Percentiles rank a stretch among this genome's conserved stretches.
These are phyloP conservation scores for Syncerus caffer DNA, from an alignment of 2,797 vertebrate genomes.

Conservation along the genomic window DNA sequence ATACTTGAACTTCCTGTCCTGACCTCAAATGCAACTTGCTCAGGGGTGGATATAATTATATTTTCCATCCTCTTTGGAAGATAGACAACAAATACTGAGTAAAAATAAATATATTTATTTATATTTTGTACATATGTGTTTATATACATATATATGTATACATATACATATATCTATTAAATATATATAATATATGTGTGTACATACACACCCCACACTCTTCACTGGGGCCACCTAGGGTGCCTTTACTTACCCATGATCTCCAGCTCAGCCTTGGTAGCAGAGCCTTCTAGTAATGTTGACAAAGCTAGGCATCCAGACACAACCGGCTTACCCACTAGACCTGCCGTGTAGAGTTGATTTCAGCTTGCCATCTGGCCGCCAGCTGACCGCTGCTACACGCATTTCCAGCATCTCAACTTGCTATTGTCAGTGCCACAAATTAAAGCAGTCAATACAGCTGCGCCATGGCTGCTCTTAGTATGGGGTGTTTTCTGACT, in stretches of 20 bases:
- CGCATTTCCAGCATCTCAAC: conserved; percentile 36
- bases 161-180: background rate
- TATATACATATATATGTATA: background rate
- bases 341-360: background rate
- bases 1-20: background rate
- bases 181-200: background rate
- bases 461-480: background rate
- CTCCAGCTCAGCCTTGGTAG: background rate
- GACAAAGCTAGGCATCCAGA: conserved; percentile 1
- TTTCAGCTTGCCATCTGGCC: conserved; percentile 57
- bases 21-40: conserved; percentile 12
- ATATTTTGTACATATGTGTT: background rate
- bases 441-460: conserved; percentile 35
- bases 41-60: background rate
- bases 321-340: background rate
- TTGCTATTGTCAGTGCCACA: conserved; percentile 44
- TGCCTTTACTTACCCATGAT: background rate
- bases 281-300: background rate
- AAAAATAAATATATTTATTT: background rate
- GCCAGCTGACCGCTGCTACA: conserved; percentile 13
- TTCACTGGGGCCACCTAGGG: background rate
- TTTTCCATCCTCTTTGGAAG: background rate
- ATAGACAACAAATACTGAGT: background rate
- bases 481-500: conserved; percentile 45
- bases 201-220: background rate